Evolutionary conservation across 2,113 vertebrate genomes (phyloP), one percentile per base, ranked within the genome.

Genomic region (Phylloscopus trochilus): DNA sequence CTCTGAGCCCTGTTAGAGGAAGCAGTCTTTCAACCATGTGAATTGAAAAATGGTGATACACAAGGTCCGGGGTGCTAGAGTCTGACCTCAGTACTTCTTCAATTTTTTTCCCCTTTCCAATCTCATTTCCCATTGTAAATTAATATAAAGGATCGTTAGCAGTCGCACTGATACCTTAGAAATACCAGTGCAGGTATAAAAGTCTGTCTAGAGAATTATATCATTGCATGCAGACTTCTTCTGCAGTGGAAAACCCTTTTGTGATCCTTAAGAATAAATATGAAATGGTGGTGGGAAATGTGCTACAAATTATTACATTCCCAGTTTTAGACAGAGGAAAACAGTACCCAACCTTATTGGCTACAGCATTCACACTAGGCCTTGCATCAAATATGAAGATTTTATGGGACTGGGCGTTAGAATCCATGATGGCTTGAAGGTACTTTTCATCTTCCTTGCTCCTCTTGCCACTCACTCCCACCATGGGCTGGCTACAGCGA

Each of bases 401-500:
- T 96, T 99, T 99, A 95, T 99, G 99, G 33, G 99, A 99, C 62
- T 99, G 99, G 53, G 99, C 99, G 26, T 99, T 99, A 64, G 99
- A 99, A 62, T 99, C 99, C 99, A 99, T 99, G 96, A 99, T 98
- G 11, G 99, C 97, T 89, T 99, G 99, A 86, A 99, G 99, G 89
- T 99, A 99, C 78, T 99, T 99, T 91, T 99, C 99, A 73, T 99
- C 99, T 24, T 99, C 99, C 96, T 99, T 99, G 97, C 98, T 99
- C 77, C 99, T 98, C 74, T 99, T 99, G 59, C 99, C 99, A 17
- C 98, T 99, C 27, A 99, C 98, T 21, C 99, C 99, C 18, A 99
- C 99, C 99, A 99, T 98, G 12, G 99, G 99, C 96, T 99, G 99
- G 90, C 99, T 99, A 94, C 99, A 99, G 41, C 99, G 98, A 7